phyloP scores from a whole-genome alignment of 2,888 invertebrate species.

The Stramonita haemastoma region DNA sequence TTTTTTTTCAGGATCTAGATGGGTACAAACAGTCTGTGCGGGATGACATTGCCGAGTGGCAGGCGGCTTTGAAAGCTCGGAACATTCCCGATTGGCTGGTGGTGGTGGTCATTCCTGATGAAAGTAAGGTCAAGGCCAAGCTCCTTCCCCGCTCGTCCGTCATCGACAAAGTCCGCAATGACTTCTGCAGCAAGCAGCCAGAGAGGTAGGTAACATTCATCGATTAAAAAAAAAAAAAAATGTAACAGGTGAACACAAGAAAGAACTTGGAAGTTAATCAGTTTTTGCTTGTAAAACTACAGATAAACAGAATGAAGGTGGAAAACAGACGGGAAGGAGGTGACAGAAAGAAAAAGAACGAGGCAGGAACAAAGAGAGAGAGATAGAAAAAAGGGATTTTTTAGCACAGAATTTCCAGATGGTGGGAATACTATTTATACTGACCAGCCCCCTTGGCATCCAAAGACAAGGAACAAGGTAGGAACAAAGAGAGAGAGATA shows the following conservation, averaged over 20 bases:
- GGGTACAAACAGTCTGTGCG: constrained; percentile 90
- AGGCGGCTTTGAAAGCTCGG: constrained; percentile 86
- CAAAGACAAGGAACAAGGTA: too few relatives aligned
- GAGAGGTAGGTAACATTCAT: constrained; percentile 81
- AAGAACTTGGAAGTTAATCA: not conserved
- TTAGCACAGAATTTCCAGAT: too few relatives aligned
- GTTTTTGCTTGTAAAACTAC: not conserved
- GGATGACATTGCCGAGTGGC: constrained; percentile 93
- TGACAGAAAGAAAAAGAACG: too few relatives aligned
- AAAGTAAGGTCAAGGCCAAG: constrained; percentile 90
- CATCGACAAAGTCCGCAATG: constrained; percentile 94
- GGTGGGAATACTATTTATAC: too few relatives aligned
- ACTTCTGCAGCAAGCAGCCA: constrained; percentile 93
- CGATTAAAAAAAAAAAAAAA: not conserved
- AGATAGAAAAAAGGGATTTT: too few relatives aligned
- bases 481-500: too few relatives aligned
- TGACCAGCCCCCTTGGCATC: too few relatives aligned
- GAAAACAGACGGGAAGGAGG: too few relatives aligned
- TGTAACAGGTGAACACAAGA: too few relatives aligned
- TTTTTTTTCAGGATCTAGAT: constrained; percentile 89
- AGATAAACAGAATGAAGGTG: not conserved
- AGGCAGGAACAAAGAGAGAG: too few relatives aligned
- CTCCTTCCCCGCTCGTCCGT: constrained; percentile 91
- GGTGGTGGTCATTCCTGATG: constrained; percentile 93
- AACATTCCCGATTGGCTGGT: constrained; percentile 95